Evolutionary conservation across 53 echinoderm and acorn worm species (phyloP).

Genomic region (Crossaster papposus): DNA sequence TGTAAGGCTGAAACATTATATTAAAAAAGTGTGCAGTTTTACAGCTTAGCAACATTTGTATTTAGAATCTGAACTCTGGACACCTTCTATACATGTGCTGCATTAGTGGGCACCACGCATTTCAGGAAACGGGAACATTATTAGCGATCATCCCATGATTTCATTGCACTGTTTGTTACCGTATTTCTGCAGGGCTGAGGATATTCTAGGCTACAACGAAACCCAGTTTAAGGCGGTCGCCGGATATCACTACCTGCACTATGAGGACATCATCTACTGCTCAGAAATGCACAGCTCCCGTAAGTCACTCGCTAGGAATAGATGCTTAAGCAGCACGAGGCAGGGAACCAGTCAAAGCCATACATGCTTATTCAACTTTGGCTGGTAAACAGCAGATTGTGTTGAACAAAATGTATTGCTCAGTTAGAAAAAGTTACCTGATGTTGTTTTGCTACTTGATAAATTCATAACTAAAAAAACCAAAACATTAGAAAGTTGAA

Average conservation of each 20-base stretch:
- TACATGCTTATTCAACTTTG: too few relatives aligned
- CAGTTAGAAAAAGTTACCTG: neutral
- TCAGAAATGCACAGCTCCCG: slow-evolving; percentile 88
- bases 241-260: slow-evolving; percentile 90
- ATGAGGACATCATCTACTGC: slow-evolving; percentile 94
- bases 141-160: too few relatives aligned
- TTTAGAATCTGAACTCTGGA: too few relatives aligned
- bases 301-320: slow-evolving; percentile 45
- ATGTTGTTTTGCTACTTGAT: neutral
- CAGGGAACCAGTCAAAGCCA: too few relatives aligned
- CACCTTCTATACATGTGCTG: too few relatives aligned
- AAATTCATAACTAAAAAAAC: too few relatives aligned
- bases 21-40: too few relatives aligned
- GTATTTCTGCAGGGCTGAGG: slow-evolving; percentile 66
- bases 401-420: neutral
- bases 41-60: too few relatives aligned
- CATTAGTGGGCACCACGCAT: too few relatives aligned
- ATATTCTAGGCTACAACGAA: slow-evolving; percentile 85
- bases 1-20: too few relatives aligned
- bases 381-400: neutral
- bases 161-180: neutral
- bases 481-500: too few relatives aligned
- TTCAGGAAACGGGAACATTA: too few relatives aligned
- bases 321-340: neutral
- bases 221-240: slow-evolving; percentile 62